Percentiles rank a stretch among this genome's conserved stretches.
Conservation (phyloP, 1,140 invertebrate species). For the Carposina sasakii region DNA sequence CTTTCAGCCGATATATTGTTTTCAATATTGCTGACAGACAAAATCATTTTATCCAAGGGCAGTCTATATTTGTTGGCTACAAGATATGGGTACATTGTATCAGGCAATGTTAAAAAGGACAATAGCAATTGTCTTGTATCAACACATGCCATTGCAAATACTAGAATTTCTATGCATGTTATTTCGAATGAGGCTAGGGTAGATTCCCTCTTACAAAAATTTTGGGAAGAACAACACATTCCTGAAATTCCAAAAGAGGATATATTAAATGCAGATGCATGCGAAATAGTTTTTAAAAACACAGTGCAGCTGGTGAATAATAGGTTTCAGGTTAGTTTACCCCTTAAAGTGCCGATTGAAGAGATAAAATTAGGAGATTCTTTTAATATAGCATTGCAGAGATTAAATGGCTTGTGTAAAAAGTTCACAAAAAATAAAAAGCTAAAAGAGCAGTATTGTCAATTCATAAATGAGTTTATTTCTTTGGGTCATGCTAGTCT, state of each 20-base stretch:
- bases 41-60: too few species aligned
- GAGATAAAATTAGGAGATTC: neutral
- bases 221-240: neutral
- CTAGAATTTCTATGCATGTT: neutral
- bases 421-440: neutral
- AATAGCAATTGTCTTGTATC: too few species aligned
- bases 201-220: neutral
- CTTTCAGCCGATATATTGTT: too few species aligned
- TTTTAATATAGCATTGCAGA: constrained; percentile 5
- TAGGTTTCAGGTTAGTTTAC: neutral
- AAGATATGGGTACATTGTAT: too few species aligned
- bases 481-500: constrained; percentile 9
- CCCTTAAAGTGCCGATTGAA: neutral
- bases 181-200: neutral
- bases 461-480: constrained; percentile 5
- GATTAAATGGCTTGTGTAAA: constrained; percentile 7
- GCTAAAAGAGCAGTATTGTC: neutral
- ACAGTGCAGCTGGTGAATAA: neutral
- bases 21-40: too few species aligned
- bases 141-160: too few species aligned
- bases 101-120: too few species aligned
- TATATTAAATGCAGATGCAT: too few species aligned
- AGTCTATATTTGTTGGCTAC: too few species aligned
- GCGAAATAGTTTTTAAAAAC: constrained; percentile 3
- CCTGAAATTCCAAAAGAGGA: neutral